These are phyloP conservation scores for Lithophane socia DNA, from an alignment of 2,888 invertebrate genomes.

Conservation along the genomic window DNA sequence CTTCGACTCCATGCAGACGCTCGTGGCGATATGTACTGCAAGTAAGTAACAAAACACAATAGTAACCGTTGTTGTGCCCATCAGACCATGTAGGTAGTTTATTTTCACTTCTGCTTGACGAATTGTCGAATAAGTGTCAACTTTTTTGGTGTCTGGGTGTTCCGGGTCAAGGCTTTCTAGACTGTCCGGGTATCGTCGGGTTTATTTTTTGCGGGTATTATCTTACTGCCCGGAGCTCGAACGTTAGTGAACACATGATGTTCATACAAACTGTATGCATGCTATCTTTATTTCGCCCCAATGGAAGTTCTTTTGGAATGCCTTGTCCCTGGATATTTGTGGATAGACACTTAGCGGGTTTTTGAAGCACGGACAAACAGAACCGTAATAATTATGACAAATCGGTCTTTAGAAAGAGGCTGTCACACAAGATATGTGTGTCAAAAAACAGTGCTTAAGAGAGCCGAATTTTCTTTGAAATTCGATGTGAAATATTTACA, in stretches of 20 bases:
- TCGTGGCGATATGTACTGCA: constrained; percentile 98
- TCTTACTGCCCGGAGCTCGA: too few relatives aligned
- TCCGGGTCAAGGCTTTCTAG: constrained; percentile 35
- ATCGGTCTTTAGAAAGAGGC: background rate
- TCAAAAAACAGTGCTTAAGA: background rate
- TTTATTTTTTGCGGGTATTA: too few relatives aligned
- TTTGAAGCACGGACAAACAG: background rate
- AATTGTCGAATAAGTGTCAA: background rate
- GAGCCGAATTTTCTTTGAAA: background rate
- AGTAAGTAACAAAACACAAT: constrained; percentile 91
- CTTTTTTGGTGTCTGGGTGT: constrained; percentile 17
- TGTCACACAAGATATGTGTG: background rate
- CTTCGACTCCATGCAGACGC: constrained; percentile 99
- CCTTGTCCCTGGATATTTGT: background rate
- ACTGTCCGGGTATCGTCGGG: too few relatives aligned
- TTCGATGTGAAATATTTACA: background rate
- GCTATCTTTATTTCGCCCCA: background rate
- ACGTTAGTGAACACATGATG: background rate
- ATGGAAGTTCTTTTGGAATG: too few relatives aligned
- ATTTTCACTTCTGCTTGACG: constrained; percentile 25
- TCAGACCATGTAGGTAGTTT: constrained; percentile 30
- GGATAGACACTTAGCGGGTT: background rate
- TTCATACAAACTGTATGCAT: background rate
- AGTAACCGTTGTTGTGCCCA: constrained; percentile 3
- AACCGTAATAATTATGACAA: background rate